phyloP scores from a whole-genome alignment of 2,797 vertebrate species.

The Amblyopsis hoosieri region DNA sequence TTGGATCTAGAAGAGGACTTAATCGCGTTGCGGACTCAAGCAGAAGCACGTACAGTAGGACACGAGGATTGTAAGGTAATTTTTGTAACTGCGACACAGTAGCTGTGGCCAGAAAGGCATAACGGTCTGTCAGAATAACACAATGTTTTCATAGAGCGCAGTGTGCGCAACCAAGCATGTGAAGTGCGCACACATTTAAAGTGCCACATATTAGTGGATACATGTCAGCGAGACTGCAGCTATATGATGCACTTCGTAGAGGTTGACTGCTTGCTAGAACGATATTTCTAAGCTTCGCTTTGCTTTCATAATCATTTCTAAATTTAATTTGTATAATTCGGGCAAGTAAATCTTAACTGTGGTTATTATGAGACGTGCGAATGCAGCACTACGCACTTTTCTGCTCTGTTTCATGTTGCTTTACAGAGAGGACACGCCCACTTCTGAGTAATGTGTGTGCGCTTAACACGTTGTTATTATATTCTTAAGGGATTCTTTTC shows the following conservation, averaged over 20 bases:
- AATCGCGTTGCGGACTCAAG: conserved; percentile 47
- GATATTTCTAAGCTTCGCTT: conserved; percentile 14
- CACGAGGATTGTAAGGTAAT: conserved; percentile 73
- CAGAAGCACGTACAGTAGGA: conserved; percentile 55
- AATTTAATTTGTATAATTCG: neutral
- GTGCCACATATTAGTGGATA: conserved; percentile 47
- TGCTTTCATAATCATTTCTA: conserved; percentile 6
- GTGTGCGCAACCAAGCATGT: neutral
- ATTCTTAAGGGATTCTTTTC: neutral
- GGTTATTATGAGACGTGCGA: conserved; percentile 48
- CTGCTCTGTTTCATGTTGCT: conserved; percentile 60
- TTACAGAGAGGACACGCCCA: conserved; percentile 79
- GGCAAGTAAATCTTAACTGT: conserved; percentile 22
- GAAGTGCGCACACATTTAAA: conserved; percentile 43
- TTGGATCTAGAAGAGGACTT: conserved; percentile 42
- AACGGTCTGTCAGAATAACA: conserved; percentile 30
- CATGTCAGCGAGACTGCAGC: conserved; percentile 35
- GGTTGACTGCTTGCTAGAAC: neutral
- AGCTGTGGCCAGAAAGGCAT: conserved; percentile 34
- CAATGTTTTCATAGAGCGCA: conserved; percentile 40
- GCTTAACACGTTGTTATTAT: conserved; percentile 9
- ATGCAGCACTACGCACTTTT: conserved; percentile 83
- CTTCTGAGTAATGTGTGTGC: conserved; percentile 64
- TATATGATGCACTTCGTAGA: neutral
- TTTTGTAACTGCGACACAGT: conserved; percentile 70